Percentiles rank a stretch among this genome's conserved stretches.
These are phyloP conservation scores for Odontamblyopus lacepedii DNA, from an alignment of 2,797 vertebrate species.

Conservation along the genomic window DNA sequence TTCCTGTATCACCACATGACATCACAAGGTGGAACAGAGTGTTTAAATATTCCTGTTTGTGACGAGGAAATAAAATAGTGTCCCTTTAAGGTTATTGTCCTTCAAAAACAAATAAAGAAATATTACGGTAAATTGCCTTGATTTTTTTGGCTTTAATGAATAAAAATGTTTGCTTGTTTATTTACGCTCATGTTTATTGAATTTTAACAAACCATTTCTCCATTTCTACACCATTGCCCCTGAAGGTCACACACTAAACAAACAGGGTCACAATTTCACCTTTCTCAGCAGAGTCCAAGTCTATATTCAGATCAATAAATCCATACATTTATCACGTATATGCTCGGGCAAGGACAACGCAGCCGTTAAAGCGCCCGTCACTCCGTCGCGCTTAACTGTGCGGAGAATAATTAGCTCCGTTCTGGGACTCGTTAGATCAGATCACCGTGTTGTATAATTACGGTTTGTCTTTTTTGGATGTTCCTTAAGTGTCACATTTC, in stretches of 20 bases:
- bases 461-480: background rate
- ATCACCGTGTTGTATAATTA: background rate
- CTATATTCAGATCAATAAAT: background rate
- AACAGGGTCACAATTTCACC: background rate
- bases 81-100: too few species aligned
- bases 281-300: background rate
- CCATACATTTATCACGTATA: background rate
- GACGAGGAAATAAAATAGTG: too few species aligned
- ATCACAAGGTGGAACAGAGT: too few species aligned
- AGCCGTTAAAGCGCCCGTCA: background rate
- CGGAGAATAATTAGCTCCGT: background rate
- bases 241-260: background rate
- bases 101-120: too few species aligned
- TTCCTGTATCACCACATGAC: too few species aligned
- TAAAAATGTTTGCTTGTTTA: too few species aligned
- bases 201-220: too few species aligned
- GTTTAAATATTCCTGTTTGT: too few species aligned
- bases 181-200: too few species aligned
- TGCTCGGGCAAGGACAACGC: background rate
- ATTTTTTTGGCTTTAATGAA: too few species aligned
- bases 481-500: background rate
- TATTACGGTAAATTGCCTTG: too few species aligned
- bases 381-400: background rate
- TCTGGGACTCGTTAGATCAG: background rate
- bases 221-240: background rate